Evolutionary conservation across 2,113 vertebrate species (phyloP), one percentile per base, ranked within the genome.

Genomic region (Picathartes gymnocephalus): DNA sequence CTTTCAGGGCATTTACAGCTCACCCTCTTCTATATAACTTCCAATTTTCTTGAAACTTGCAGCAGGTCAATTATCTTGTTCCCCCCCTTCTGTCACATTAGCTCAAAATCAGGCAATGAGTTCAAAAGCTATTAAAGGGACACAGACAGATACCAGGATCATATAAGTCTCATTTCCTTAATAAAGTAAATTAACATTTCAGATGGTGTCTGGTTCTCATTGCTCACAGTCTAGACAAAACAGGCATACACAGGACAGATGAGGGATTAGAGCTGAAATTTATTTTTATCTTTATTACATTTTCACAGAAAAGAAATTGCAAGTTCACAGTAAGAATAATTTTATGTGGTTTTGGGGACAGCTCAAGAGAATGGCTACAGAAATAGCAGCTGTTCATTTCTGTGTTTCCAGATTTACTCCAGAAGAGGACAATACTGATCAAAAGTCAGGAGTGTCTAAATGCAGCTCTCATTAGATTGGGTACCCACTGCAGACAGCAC

Each of bases 191-290:
- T 94, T 88, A 92, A 73, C 86, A 71, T 90, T 94, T 95, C 82
- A 83, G 88, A 86, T 94, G 72, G 79, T 90, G 56, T 93, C 95
- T 95, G 86, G 79, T 92, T 96, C 82, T 90, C 76, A 62, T 88
- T 86, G 68, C 68, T 94, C 64, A 54, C 21, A 39, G 88, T 94
- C 91, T 93, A 97, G 96, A 96, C 92, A 86, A 92, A 92, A 65
- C 71, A 93, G 86, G 64, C 71, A 70, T 45, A 62, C 27, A 65
- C 42, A 90, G 35, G 56, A 23, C 50, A 95, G 66, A 71, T 11
- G 40, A 33, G 6, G 31, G 37, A n/a, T 78, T 73, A 60, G 47
- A 72, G 51, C 22, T 64, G 64, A 68, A 81, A 61, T 70, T 73
- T 45, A 65, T 80, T 95, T 96, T 95, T 86, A 65, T 80, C 58